Evolutionary conservation across 1,140 invertebrate genomes (phyloP), one percentile per base, ranked within the genome.

Genomic region (Harpegnathos saltator): DNA sequence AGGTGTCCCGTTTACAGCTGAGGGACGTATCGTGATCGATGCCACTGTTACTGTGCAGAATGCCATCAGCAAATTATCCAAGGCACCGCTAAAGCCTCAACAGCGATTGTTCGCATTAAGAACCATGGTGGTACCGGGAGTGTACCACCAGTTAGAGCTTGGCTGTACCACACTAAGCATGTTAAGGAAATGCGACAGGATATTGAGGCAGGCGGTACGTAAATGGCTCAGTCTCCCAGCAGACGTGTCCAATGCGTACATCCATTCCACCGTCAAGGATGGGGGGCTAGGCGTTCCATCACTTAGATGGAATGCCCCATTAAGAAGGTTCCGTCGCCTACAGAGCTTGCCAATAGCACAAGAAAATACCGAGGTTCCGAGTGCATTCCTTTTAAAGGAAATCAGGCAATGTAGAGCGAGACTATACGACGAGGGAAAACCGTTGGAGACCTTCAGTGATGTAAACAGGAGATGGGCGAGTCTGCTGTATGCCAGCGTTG

Each of bases 41-140:
- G 29, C 48, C 19, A 0, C n/a, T 7, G 26, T 52, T 2, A 14
- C 33, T 14, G 14, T 85, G 7, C 11, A 59, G n/a, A 4, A 17
- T 0, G 9, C 15, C 1, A 0, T 80, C 3, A 38, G 12, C 0
- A 77, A 44, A 11, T 5, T 86, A 2, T 58, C 61, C 7, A 78
- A 54, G 50, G 82, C 85, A 14, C 63, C 85, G 0, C 15, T 82
- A 3, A 85, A 87, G 15, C 86, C 83, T 0, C 86, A 85, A 38
- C 83, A 85, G 54, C 26, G 83, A 4, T 48, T 85, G 3, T 85
- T 61, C 29, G 74, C 29, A 0, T 15, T 87, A 3, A 22, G 80
- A 12, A 66, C 19, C 0, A 69, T 69, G 48, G 19, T 54, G 3
- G 1, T 54, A 1, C 66, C 66, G 1, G 3, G 22, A 0, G 1